Conservation (phyloP, 2,797 vertebrate genomes). For the Brachymystax lenok region DNA sequence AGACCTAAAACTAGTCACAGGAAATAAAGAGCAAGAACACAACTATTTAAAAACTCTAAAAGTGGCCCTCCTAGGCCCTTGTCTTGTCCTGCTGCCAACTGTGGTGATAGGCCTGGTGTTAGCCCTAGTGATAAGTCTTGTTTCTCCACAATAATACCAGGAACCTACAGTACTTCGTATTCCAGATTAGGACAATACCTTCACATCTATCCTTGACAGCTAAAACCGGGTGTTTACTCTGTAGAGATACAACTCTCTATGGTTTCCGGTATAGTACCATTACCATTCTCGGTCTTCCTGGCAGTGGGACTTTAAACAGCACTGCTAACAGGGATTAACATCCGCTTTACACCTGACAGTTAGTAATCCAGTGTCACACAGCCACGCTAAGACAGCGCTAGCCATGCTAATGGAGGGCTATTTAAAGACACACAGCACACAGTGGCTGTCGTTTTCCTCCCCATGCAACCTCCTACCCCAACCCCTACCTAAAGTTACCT, state of each 20-base stretch:
- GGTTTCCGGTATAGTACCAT: background rate
- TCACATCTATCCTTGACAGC: background rate
- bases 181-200: background rate
- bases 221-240: background rate
- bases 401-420: conserved; percentile 59
- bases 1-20: background rate
- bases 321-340: conserved; percentile 73
- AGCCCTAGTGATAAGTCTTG: background rate
- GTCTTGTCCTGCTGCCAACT: background rate
- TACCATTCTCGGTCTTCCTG: conserved; percentile 21
- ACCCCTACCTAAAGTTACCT: no score
- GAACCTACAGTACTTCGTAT: background rate
- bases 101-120: background rate
- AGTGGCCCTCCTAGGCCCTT: background rate
- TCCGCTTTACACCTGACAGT: conserved; percentile 79
- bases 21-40: background rate
- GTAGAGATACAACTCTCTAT: background rate
- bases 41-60: background rate
- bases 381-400: conserved; percentile 67
- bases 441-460: conserved; percentile 27
- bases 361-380: conserved; percentile 44
- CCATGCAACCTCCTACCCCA: conserved; percentile 1
- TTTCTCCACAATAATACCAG: background rate
- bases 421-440: conserved; percentile 30
- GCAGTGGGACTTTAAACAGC: conserved; percentile 69